Base-by-base conservation (phyloP, 2,113 vertebrate genomes). In the Salvelinus fontinalis region DNA sequence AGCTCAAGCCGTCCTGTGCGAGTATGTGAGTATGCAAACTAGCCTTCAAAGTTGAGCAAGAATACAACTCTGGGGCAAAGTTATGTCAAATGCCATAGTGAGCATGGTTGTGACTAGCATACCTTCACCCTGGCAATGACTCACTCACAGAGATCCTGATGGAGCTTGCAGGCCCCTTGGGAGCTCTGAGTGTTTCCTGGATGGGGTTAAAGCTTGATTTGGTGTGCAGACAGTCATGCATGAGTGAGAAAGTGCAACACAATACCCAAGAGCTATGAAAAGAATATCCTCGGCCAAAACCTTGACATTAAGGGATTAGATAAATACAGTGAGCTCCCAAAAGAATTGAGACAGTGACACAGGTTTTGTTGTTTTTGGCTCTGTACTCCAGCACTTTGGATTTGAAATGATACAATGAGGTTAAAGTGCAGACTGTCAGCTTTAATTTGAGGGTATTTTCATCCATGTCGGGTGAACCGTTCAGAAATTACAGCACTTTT, bases 161-260 rank as follows among this genome's bases (percentile, higher is more conserved):
- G 70, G n/a, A 74, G 73, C 76, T 76, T 18, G 75, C 71, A 71
- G 75, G 74, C 74, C 82, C 71, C 76, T 27, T 66, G 75, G 79
- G 76, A 77, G 9, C 8, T 11, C 11, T 71, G 84, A 78, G 1
- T 44, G 59, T 66, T 77, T 67, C 82, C 79, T 81, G 73, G 5
- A 70, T 31, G 9, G 80, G 79, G 84, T 80, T 77, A 79, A 57
- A 81, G 82, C 76, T 82, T 54, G 71, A 81, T 84, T 79, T 82
- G 80, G 76, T 84, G 82, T 69, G 75, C 66, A 69, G 70, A 87
- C 85, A 88, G 87, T 88, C 84, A 85, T 75, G 81, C 87, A 74
- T 79, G 78, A 81, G 81, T 24, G 48, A 78, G 75, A 76, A 82
- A 79, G 77, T 70, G 74, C 84, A 81, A 59, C 81, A 81, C 71